These are phyloP conservation scores for Passer domesticus DNA, from an alignment of 2,113 vertebrate genomes.

Conservation along the genomic window DNA sequence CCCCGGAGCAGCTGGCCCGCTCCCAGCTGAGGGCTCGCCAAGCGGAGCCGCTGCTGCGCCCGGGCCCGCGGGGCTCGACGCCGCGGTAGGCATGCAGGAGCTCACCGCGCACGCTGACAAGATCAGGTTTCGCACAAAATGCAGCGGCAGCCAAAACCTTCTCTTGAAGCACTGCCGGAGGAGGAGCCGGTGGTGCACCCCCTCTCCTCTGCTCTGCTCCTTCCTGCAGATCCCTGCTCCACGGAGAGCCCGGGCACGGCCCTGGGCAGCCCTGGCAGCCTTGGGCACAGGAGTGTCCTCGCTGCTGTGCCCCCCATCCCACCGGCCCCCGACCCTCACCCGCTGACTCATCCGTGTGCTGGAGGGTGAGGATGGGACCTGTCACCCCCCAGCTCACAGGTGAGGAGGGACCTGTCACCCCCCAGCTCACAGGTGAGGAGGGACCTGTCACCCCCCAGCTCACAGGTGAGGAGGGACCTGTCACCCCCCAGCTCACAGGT, in stretches of 20 bases:
- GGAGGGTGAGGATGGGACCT: background rate
- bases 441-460: background rate
- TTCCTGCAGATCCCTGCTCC: background rate
- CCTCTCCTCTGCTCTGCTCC: no score
- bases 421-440: background rate
- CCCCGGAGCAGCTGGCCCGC: background rate
- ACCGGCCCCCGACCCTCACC: accelerated
- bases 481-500: background rate
- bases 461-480: background rate
- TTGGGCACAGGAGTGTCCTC: background rate
- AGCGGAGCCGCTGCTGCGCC: background rate
- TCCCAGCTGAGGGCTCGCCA: background rate
- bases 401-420: background rate
- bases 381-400: background rate
- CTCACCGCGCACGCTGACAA: background rate
- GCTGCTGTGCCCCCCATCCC: accelerated
- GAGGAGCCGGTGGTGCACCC: background rate
- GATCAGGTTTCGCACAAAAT: conserved; percentile 37
- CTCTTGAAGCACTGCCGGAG: background rate
- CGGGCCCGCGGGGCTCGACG: background rate
- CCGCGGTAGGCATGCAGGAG: conserved; percentile 24
- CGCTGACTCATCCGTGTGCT: accelerated
- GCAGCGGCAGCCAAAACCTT: conserved; percentile 31
- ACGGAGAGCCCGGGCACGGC: background rate
- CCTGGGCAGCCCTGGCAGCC: accelerated